Conservation (phyloP, 2,888 invertebrate species). For the Rhorus exstirpatorius region DNA sequence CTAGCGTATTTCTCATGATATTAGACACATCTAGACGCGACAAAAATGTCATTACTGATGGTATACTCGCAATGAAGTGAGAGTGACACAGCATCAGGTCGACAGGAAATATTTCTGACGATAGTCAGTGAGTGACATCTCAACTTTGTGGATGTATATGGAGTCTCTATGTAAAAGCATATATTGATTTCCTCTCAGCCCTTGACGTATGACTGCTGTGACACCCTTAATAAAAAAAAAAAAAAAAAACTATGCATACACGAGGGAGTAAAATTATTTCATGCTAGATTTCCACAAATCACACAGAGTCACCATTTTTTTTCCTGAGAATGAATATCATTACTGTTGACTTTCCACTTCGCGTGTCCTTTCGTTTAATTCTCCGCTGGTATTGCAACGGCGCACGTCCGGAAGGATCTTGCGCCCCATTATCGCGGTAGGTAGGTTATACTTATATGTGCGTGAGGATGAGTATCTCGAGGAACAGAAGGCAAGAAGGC, state of each 20-base stretch:
- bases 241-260: neutral
- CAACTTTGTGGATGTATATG: no score
- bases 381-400: conserved; percentile 16
- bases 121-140: no score
- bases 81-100: no score
- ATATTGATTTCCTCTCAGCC: no score
- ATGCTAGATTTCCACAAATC: neutral
- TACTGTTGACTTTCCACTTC: conserved; percentile 45
- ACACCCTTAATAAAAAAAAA: no score
- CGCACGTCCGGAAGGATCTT: conserved; percentile 51
- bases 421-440: conserved; percentile 6
- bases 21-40: no score
- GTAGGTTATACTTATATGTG: conserved; percentile 24
- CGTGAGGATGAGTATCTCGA: conserved; percentile 50
- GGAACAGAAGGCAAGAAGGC: conserved; percentile 39
- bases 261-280: neutral
- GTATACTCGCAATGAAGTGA: no score
- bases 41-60: no score
- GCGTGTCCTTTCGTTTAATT: conserved; percentile 1
- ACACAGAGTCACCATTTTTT: neutral
- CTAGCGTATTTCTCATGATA: no score
- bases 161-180: no score
- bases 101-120: no score
- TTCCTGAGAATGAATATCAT: conserved; percentile 27
- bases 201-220: no score